Evolutionary conservation across 2,888 invertebrate genomes (phyloP).

Genomic region (Seira musarum): DNA sequence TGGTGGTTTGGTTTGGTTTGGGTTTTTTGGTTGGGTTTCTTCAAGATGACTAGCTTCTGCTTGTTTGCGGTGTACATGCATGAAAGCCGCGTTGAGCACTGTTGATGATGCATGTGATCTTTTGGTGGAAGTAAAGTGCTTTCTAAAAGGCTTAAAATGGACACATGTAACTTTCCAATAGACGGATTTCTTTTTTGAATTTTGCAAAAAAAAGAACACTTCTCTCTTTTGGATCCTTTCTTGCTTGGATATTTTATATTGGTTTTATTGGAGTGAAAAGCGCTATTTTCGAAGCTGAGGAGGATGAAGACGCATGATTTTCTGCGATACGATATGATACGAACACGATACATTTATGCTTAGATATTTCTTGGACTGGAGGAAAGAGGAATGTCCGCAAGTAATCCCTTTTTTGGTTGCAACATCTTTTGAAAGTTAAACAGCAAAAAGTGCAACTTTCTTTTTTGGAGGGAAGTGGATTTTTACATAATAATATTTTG

Average conservation of each 20-base stretch:
- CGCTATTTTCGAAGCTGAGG: background rate
- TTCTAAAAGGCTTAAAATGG: constrained; percentile 48
- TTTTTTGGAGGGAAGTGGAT: no score
- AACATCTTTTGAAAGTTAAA: constrained; percentile 52
- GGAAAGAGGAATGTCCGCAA: constrained; percentile 27
- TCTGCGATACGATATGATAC: no score
- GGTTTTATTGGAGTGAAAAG: background rate
- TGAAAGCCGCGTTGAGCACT: constrained; percentile 2
- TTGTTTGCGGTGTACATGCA: constrained; percentile 16
- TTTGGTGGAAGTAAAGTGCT: constrained; percentile 37
- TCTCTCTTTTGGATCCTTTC: no score
- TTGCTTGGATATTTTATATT: no score
- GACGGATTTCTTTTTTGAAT: constrained; percentile 30
- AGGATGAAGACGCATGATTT: constrained; percentile 28
- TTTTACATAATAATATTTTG: no score
- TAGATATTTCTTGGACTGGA: no score
- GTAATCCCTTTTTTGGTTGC: constrained; percentile 51
- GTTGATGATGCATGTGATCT: constrained; percentile 33
- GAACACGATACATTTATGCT: no score
- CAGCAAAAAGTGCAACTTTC: constrained; percentile 41
- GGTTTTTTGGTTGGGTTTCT: background rate
- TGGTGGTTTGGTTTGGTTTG: background rate
- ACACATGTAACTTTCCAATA: constrained; percentile 33
- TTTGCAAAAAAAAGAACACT: no score
- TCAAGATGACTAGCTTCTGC: no score